Evolutionary conservation across 2,888 invertebrate species (phyloP).

Genomic region (Nemapogon koenigi): DNA sequence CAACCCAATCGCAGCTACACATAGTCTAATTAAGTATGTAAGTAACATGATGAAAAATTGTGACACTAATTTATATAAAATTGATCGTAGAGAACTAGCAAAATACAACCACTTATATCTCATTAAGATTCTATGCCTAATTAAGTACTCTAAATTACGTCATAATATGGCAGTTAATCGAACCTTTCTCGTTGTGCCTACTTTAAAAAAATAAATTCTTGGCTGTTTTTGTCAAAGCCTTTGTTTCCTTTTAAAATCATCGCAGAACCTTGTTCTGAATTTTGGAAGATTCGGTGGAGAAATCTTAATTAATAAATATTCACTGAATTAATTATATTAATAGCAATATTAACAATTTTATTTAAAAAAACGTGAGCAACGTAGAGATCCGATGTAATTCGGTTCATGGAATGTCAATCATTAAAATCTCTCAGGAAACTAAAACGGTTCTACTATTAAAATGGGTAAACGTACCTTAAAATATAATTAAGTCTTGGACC

Average conservation of each 20-base stretch:
- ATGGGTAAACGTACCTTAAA: slow-evolving; percentile 6
- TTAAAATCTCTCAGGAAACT: neutral
- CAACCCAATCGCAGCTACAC: slow-evolving; percentile 30
- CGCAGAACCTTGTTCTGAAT: slow-evolving; percentile 49
- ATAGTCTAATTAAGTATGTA: too few species aligned
- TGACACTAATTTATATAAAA: too few species aligned
- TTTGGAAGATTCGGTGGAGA: slow-evolving; percentile 56
- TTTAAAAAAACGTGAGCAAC: slow-evolving; percentile 6
- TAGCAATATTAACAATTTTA: slow-evolving; percentile 10
- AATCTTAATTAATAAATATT: slow-evolving; percentile 11
- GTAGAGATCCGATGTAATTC: slow-evolving; percentile 1
- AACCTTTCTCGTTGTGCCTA: slow-evolving; percentile 44
- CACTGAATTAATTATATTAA: slow-evolving; percentile 11
- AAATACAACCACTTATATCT: slow-evolving; percentile 16
- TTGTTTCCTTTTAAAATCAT: slow-evolving; percentile 26
- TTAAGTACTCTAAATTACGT: slow-evolving; percentile 45
- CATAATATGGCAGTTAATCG: slow-evolving; percentile 64
- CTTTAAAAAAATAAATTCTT: too few species aligned
- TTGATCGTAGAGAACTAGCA: neutral
- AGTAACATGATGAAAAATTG: too few species aligned
- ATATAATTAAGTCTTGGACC: slow-evolving; percentile 47
- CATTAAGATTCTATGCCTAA: slow-evolving; percentile 49
- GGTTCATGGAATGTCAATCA: slow-evolving; percentile 3
- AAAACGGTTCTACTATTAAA: slow-evolving; percentile 6
- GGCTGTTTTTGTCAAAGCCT: slow-evolving; percentile 36